Conservation (phyloP, 1,140 invertebrate species). For the Onthophagus taurus region DNA sequence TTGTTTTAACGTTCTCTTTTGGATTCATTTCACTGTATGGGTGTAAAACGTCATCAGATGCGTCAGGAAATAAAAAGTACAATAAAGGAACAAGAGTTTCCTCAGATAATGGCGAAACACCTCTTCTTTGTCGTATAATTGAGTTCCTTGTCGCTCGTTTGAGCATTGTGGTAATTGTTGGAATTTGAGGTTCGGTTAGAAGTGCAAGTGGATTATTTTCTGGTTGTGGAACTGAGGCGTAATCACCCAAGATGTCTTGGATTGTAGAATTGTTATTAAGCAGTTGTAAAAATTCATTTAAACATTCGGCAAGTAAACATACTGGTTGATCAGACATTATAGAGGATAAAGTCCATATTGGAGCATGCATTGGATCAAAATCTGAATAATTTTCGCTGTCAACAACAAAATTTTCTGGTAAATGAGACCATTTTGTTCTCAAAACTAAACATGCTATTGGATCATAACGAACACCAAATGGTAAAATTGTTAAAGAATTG, state of each 20-base stretch:
- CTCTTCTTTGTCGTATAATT: conserved; percentile 38
- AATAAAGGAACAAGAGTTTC: conserved; percentile 68
- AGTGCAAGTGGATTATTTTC: conserved; percentile 41
- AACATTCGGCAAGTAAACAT: conserved; percentile 55
- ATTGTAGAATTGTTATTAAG: conserved; percentile 40
- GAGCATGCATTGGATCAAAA: conserved; percentile 77
- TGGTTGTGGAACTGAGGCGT: conserved; percentile 14
- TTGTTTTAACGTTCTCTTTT: too few relatives aligned
- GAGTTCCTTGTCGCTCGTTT: conserved; percentile 36
- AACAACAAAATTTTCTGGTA: conserved; percentile 77
- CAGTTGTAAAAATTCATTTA: conserved; percentile 44
- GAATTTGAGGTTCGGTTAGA: conserved; percentile 48
- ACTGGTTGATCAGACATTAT: conserved; percentile 49
- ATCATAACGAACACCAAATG: conserved; percentile 77
- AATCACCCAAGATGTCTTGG: conserved; percentile 50
- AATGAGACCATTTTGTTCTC: conserved; percentile 77
- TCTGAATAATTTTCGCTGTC: conserved; percentile 82
- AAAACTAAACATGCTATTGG: conserved; percentile 69
- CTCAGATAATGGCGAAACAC: conserved; percentile 64
- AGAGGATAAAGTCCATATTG: conserved; percentile 62
- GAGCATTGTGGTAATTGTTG: conserved; percentile 44
- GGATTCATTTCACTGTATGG: conserved; percentile 38
- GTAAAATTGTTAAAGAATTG: conserved; percentile 49
- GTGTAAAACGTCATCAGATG: conserved; percentile 49
- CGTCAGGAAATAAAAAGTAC: conserved; percentile 84